phyloP scores from a whole-genome alignment of 2,888 invertebrate species.

The Loripinus fragilis region DNA sequence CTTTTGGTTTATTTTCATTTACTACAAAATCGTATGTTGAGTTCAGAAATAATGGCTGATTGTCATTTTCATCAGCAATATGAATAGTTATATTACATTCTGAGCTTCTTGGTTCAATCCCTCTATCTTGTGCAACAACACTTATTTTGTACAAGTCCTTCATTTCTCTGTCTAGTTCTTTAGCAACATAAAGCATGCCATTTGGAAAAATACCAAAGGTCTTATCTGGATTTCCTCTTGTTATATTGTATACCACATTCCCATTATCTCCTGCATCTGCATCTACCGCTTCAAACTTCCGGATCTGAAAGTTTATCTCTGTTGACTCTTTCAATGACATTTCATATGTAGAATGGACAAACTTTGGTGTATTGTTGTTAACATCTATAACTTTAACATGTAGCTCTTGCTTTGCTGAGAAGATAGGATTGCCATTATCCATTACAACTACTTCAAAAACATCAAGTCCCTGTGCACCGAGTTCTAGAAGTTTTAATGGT shows the following conservation, averaged over 20 bases:
- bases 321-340: conserved; percentile 95
- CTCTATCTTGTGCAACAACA: conserved; percentile 90
- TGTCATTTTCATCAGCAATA: conserved; percentile 85
- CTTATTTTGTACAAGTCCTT: conserved; percentile 95
- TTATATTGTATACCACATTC: conserved; percentile 86
- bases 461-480: conserved; percentile 53
- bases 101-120: conserved; percentile 86
- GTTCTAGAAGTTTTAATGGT: conserved; percentile 83
- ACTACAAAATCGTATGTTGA: conserved; percentile 75
- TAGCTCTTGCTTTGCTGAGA: conserved; percentile 66
- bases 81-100: conserved; percentile 96
- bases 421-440: conserved; percentile 74
- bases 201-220: conserved; percentile 98
- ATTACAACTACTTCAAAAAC: conserved; percentile 66
- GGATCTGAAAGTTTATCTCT: conserved; percentile 91
- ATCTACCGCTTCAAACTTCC: conserved; percentile 75
- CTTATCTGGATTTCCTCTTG: conserved; percentile 92
- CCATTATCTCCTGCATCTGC: conserved; percentile 77
- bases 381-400: conserved; percentile 90
- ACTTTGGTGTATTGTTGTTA: conserved; percentile 97
- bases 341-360: conserved; percentile 96
- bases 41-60: conserved; percentile 87
- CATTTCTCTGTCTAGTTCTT: conserved; percentile 93
- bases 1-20: conserved; percentile 72
- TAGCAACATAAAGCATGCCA: conserved; percentile 94